Evolutionary conservation across 2,113 vertebrate genomes (phyloP).

Genomic region (Lycaon pictus): DNA sequence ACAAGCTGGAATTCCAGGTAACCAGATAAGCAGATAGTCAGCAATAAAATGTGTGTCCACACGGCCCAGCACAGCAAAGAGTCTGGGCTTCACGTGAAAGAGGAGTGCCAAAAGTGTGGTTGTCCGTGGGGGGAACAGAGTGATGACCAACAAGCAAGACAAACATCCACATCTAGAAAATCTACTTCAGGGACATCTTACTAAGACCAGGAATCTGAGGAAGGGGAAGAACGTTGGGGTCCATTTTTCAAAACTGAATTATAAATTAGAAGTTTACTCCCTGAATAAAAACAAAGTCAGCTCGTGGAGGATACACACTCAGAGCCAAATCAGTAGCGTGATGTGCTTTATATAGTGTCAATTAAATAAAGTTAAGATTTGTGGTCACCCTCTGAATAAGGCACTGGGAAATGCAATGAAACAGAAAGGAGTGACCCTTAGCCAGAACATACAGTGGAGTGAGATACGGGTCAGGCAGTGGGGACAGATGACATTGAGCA

Average conservation of each 20-base stretch:
- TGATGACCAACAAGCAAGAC: too few species aligned
- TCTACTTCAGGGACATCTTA: neutral
- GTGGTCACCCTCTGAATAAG: neutral
- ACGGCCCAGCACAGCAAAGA: neutral
- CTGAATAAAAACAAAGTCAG: neutral
- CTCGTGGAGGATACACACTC: neutral
- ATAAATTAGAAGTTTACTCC: neutral
- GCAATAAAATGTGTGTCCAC: neutral
- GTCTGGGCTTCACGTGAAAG: neutral
- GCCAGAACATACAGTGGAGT: rapidly evolving
- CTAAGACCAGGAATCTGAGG: neutral
- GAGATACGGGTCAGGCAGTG: too few species aligned
- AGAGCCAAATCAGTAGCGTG: neutral
- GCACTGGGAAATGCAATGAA: rapidly evolving
- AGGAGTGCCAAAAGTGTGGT: too few species aligned
- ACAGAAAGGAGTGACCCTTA: neutral
- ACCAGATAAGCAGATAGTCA: neutral
- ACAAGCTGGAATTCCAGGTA: neutral
- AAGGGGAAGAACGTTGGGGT: neutral
- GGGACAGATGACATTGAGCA: rapidly evolving
- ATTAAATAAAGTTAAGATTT: neutral
- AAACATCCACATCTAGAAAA: neutral
- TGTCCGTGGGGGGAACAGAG: rapidly evolving
- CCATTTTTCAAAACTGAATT: neutral
- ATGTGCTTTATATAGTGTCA: rapidly evolving